Evolutionary conservation across 2,113 vertebrate genomes (phyloP).

Genomic region (Myiozetetes cayanensis): DNA sequence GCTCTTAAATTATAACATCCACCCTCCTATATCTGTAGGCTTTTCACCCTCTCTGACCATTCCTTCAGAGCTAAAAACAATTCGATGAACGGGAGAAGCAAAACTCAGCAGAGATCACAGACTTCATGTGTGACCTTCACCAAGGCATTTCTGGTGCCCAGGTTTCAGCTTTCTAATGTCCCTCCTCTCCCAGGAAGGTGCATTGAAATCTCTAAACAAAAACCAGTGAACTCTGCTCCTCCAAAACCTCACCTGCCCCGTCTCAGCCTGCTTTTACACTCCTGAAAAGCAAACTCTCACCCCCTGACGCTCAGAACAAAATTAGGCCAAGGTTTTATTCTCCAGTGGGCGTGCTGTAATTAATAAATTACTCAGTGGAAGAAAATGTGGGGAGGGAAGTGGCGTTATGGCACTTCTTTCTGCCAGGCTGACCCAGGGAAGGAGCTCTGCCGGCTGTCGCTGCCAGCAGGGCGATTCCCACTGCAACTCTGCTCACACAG

Average conservation of each 20-base stretch:
- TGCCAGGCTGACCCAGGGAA: constrained; percentile 49
- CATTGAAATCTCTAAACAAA: rapidly evolving
- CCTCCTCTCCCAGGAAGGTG: not conserved
- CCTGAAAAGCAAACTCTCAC: not conserved
- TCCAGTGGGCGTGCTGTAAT: constrained; percentile 52
- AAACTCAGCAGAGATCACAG: not conserved
- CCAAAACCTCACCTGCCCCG: not conserved
- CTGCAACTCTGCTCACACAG: not conserved
- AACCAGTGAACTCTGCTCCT: rapidly evolving
- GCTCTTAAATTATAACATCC: not conserved
- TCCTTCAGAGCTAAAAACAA: not conserved
- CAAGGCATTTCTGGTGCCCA: rapidly evolving
- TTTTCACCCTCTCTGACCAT: not conserved
- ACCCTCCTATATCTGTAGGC: not conserved
- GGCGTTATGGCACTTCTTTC: constrained; percentile 6
- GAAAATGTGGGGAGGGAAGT: not conserved
- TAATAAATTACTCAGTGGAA: constrained; percentile 47
- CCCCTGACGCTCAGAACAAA: not conserved
- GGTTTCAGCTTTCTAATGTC: rapidly evolving
- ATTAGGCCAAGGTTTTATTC: constrained; percentile 11
- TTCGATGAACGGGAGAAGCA: rapidly evolving
- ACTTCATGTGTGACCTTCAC: not conserved
- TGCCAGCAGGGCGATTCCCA: constrained; percentile 10
- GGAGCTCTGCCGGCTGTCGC: constrained; percentile 3
- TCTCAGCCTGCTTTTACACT: not conserved